Evolutionary conservation across 2,888 invertebrate genomes (phyloP), one percentile per base, ranked within the genome.

Genomic region (Augochlorella aurata): DNA sequence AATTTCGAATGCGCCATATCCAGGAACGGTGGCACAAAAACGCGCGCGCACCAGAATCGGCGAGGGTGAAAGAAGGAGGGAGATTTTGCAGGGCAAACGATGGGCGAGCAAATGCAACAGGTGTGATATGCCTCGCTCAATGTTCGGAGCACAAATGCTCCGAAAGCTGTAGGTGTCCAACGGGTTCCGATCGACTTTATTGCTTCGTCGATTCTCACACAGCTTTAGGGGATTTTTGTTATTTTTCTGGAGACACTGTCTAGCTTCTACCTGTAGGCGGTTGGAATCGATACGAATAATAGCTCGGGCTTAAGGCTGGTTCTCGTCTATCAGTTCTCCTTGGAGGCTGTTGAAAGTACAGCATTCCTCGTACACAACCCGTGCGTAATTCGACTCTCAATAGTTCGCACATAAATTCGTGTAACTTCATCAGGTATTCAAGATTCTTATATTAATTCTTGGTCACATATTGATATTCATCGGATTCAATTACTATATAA

Each of bases 31-130:
- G 67, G 2, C 10, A 65, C 45, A 65, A 73, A 79, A 78, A 74
- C 65, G 79, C 75, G 78, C 78, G 76, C 79, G 82, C 82, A 69
- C 44, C 58, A 72, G 75, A 68, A 50, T 81, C 18, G 69, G 54
- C 3, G 73, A 74, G 79, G 75, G 68, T 44, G 45, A 61, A 52
- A n/a, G 58, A 38, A 68, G 61, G 47, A 18, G 74, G 50, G 75
- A 65, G 82, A 82, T 87, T 85, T 86, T 88, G 88, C 85, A 87
- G 87, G 85, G 77, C 61, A 70, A 81, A 72, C 77, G 85, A 79
- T 75, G 71, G 78, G 73, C 81, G 88, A 79, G 77, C 63, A 67
- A 82, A 87, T 79, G 87, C 88, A 88, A 88, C 88, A 88, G 88
- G 88, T 88, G 88, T 83, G 84, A 83, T 87, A 85, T 52, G 87